Base-by-base conservation (phyloP, 2,888 invertebrate genomes). In the Leptodirus hochenwartii region DNA sequence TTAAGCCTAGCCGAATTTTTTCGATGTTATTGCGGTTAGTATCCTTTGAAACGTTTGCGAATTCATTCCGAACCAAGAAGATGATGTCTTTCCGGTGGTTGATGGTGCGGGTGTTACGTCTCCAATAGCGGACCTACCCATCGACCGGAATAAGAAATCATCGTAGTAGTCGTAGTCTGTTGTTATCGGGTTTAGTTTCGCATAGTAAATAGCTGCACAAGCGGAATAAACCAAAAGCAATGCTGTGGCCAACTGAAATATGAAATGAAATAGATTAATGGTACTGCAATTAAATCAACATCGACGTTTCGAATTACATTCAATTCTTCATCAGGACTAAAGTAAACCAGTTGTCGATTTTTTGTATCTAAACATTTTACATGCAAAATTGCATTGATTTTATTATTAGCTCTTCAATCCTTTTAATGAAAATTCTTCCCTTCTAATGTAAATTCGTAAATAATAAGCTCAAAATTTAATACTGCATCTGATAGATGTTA, bases 171-270 rank as follows among this genome's bases (percentile, higher is more conserved):
- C 73, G 50, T 76, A 76, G 52, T 80, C 78, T 31, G 74, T 70
- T n/a, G 76, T 62, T 35, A 79, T 64, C 27, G 81, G 80, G 55
- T 82, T 82, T 50, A 82, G 80, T 54, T 82, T 82, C 30, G 84
- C 81, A 56, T 81, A 84, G 56, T 82, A 82, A 46, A 82, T 75
- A 32, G 84, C 84, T 2, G 84, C 82, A 43, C 84, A 67, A 31
- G 80, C 80, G 32, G 82, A 82, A 59, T 84, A 84, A 41, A 82
- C 70, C 16, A 84, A 64, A 23, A 84, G 59, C 4, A 71, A 66
- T 1, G 82, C 81, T 5, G 84, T 84, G 47, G 76, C 75, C 26
- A 84, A 62, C 82, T 84, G 61, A 39, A 64, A 60, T 38, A 37
- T 37, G 41, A 43, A 41, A 32, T n/a, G n/a, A n/a, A 20, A 15